A percentile compares a stretch with the other conserved stretches of the same genome.
Evolutionary conservation across 2,113 vertebrate genomes (phyloP).

Genomic region (Lophotis ruficrista): DNA sequence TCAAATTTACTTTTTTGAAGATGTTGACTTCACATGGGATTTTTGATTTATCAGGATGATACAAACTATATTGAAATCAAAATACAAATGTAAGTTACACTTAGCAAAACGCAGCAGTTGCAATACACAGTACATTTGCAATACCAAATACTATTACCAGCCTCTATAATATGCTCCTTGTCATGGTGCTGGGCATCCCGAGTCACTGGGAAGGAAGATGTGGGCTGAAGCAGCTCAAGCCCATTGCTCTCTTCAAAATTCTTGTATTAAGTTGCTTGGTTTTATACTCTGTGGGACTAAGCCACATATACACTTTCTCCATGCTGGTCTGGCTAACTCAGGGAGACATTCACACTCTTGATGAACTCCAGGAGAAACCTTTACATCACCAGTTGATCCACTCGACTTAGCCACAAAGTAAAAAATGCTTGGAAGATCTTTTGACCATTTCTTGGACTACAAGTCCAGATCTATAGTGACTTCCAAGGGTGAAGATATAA

Average conservation of each 20-base stretch:
- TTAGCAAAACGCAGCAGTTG: background rate
- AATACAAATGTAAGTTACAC: background rate
- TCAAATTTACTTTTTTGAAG: background rate
- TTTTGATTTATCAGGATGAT: background rate
- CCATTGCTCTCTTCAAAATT: background rate
- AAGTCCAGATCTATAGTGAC: background rate
- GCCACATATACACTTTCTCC: rapidly evolving
- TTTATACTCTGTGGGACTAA: background rate
- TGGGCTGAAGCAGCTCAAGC: background rate
- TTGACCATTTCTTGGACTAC: background rate
- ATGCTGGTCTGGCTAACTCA: background rate
- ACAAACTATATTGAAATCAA: background rate
- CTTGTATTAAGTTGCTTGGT: background rate
- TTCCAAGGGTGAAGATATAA: background rate
- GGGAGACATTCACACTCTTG: background rate
- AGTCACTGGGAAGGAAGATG: background rate
- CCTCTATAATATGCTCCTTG: background rate
- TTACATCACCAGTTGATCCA: no score
- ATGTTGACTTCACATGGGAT: background rate
- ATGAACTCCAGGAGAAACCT: background rate
- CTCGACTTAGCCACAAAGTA: background rate
- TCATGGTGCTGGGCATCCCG: no score
- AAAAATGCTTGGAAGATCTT: background rate
- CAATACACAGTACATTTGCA: background rate
- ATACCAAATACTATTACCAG: no score